phyloP scores from a whole-genome alignment of 2,113 vertebrate species.

The Plectropomus leopardus region DNA sequence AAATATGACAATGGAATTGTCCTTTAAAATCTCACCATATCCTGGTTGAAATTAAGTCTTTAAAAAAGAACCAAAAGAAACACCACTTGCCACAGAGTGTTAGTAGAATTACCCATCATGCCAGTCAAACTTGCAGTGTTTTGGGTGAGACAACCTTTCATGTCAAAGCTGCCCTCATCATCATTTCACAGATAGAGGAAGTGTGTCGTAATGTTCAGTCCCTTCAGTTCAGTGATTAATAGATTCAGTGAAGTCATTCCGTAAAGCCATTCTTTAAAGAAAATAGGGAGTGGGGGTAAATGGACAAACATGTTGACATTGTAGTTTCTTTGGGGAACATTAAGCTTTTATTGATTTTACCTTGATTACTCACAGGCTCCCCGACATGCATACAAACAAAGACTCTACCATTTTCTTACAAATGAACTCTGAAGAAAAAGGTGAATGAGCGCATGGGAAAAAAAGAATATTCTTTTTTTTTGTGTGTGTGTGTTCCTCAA shows the following conservation, averaged over 20 bases:
- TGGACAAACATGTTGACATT: conserved; percentile 56
- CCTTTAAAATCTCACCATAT: not conserved
- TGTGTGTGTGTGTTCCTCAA: conserved; percentile 42
- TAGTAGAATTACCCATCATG: not conserved
- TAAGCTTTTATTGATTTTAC: conserved; percentile 56
- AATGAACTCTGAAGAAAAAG: conserved; percentile 15
- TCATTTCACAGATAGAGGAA: conserved; percentile 9
- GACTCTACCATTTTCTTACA: conserved; percentile 18
- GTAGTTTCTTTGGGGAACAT: conserved; percentile 46
- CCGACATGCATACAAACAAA: conserved; percentile 36
- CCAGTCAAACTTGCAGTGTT: not conserved
- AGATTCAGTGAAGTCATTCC: not conserved
- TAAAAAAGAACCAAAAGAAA: not conserved
- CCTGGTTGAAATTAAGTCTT: not conserved
- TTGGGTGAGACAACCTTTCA: conserved; percentile 3
- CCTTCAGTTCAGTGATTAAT: conserved; percentile 1
- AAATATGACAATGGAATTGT: not conserved
- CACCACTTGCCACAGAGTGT: not conserved
- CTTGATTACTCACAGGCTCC: conserved; percentile 45
- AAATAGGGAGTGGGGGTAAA: not conserved
- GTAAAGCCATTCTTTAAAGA: not conserved
- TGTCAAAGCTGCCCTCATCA: not conserved
- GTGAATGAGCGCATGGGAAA: not conserved
- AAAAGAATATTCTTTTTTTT: conserved; percentile 1
- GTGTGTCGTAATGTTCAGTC: not conserved